Base-by-base conservation (phyloP, 2,888 invertebrate genomes). In the Standfussiana lucernea region DNA sequence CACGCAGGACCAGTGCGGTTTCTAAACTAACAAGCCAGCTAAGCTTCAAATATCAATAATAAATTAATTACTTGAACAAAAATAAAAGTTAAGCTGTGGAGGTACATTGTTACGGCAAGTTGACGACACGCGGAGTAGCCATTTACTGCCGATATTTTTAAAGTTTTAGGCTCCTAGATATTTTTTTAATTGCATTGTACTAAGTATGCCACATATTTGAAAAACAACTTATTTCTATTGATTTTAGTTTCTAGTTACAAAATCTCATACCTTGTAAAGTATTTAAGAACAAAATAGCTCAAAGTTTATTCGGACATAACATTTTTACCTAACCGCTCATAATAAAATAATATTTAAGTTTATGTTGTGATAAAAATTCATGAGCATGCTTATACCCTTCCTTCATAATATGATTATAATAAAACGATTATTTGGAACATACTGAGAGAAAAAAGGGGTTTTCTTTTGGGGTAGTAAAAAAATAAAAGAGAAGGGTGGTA, bases 281-380 rank as follows among this genome's bases (percentile, higher is more conserved):
- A 15, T 45, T 37, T 7, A 35, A 50, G n/a, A 61, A 28, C 18
- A 47, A 75, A 28, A 47, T 5, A 15, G 15, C 35, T 50, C 18
- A 10, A 15, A 35, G 15, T 42, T 67, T 62, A 53, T 53, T 61
- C 4, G 11, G 40, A 62, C 18, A 62, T 62, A 67, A 56, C 21
- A 59, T 79, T 65, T 68, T 79, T 24, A 45, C 45, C 28, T 42
- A 40, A 50, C 45, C 35, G 68, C 40, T 50, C 28, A 37, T 64
- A 24, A 35, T 45, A 68, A 35, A 78, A 59, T 42, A 21, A 50
- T 59, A 59, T 70, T 79, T 59, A 53, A 79, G 69, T 68, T 79
- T 59, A 80, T 79, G 71, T 70, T 10, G 42, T 1, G 28, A 79
- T 84, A 80, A 84, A 80, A 80, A 65, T n/a, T 65, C 50, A 84